phyloP scores from a whole-genome alignment of 2,888 invertebrate genomes.

The Callosobruchus maculatus region DNA sequence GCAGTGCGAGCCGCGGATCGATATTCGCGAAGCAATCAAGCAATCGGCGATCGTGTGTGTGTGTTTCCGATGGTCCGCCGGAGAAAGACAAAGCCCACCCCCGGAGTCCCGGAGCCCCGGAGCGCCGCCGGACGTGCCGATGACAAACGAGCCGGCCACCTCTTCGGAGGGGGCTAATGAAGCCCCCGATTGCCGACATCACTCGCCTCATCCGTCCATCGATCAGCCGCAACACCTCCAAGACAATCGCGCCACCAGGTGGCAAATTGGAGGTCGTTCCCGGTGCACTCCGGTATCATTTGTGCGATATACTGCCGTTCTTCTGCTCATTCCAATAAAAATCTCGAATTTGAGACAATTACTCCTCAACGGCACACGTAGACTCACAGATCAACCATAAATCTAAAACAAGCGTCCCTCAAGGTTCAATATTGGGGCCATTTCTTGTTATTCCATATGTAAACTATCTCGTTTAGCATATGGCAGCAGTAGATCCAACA shows the following conservation, averaged over 20 bases:
- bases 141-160: constrained; percentile 43
- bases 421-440: too few relatives aligned
- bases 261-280: neutral
- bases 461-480: too few relatives aligned
- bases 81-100: neutral
- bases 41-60: neutral
- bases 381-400: too few relatives aligned
- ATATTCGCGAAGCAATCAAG: too few relatives aligned
- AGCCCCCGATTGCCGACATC: neutral
- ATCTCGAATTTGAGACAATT: too few relatives aligned
- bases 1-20: neutral
- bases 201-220: neutral
- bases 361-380: too few relatives aligned
- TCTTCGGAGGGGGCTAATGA: constrained; percentile 26
- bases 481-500: too few relatives aligned
- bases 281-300: neutral
- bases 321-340: too few relatives aligned
- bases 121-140: constrained; percentile 32
- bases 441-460: too few relatives aligned
- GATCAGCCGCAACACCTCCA: neutral
- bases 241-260: neutral
- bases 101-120: neutral
- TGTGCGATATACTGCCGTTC: too few relatives aligned
- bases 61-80: neutral
- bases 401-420: too few relatives aligned